These are phyloP conservation scores for Trachops cirrhosus DNA, from an alignment of 2,797 vertebrate species.

Conservation along the genomic window DNA sequence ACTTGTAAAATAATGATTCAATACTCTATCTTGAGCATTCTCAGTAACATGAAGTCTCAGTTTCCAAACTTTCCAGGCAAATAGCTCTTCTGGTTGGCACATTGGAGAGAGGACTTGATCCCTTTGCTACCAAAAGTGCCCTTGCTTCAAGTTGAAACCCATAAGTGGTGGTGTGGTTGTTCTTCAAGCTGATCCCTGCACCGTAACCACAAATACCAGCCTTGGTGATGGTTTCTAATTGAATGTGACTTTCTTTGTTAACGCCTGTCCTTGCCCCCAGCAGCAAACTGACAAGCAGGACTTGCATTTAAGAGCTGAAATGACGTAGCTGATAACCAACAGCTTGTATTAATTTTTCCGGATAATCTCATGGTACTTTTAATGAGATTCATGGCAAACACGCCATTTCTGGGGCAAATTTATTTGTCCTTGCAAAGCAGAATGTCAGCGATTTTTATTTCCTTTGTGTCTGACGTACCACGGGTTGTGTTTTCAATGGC, in stretches of 20 bases:
- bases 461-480: slow-evolving; percentile 59
- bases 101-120: neutral
- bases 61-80: neutral
- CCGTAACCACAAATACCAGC: slow-evolving; percentile 14
- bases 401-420: slow-evolving; percentile 72
- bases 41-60: neutral
- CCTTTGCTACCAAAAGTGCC: neutral
- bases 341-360: slow-evolving; percentile 72
- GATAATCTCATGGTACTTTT: slow-evolving; percentile 67
- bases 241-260: slow-evolving; percentile 68
- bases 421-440: slow-evolving; percentile 74
- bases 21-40: neutral
- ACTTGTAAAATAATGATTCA: neutral
- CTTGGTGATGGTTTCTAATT: slow-evolving; percentile 48
- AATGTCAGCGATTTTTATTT: slow-evolving; percentile 76
- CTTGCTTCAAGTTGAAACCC: slow-evolving; percentile 51
- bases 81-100: neutral
- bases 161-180: neutral
- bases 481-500: slow-evolving; percentile 68
- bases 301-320: slow-evolving; percentile 43
- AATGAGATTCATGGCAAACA: slow-evolving; percentile 63
- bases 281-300: slow-evolving; percentile 64
- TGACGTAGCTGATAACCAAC: slow-evolving; percentile 51
- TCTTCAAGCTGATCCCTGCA: neutral
- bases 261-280: slow-evolving; percentile 65